These are phyloP conservation scores for Scylla paramamosain DNA, from an alignment of 1,140 invertebrate genomes.

Conservation along the genomic window DNA sequence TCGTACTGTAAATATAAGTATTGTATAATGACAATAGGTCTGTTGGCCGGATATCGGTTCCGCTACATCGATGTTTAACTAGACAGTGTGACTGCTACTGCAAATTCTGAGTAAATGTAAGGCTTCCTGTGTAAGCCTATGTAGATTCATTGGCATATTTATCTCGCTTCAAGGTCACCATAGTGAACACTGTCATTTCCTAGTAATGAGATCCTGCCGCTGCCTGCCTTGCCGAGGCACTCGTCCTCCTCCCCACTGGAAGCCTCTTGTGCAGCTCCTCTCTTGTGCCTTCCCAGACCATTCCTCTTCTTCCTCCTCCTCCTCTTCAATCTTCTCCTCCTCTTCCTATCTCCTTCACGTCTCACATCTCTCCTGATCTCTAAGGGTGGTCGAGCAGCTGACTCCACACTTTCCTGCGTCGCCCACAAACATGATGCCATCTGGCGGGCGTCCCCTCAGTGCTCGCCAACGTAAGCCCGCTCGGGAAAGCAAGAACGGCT, in stretches of 20 bases:
- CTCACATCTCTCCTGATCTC: not conserved
- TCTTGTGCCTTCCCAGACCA: not conserved
- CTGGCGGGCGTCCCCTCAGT: not conserved
- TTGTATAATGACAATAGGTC: too few relatives aligned
- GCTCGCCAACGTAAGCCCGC: not conserved
- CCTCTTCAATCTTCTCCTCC: not conserved
- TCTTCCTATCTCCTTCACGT: not conserved
- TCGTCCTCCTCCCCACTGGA: not conserved
- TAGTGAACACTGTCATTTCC: too few relatives aligned
- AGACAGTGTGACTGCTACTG: too few relatives aligned
- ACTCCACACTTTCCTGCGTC: constrained; percentile 10
- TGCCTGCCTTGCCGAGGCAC: not conserved
- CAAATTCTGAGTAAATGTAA: too few relatives aligned
- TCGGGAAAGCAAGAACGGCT: not conserved
- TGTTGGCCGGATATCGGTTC: too few relatives aligned
- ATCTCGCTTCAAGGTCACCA: too few relatives aligned
- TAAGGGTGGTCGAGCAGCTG: not conserved
- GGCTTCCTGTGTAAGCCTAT: too few relatives aligned
- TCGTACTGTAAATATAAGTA: too few relatives aligned
- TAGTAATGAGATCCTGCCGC: not conserved
- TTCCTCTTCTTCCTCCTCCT: not conserved
- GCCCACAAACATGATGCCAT: constrained; percentile 9
- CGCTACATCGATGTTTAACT: too few relatives aligned
- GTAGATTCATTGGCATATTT: too few relatives aligned
- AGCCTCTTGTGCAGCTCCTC: not conserved